Base-by-base conservation (phyloP, 2,797 vertebrate genomes). In the Schizothorax lantsangensis region DNA sequence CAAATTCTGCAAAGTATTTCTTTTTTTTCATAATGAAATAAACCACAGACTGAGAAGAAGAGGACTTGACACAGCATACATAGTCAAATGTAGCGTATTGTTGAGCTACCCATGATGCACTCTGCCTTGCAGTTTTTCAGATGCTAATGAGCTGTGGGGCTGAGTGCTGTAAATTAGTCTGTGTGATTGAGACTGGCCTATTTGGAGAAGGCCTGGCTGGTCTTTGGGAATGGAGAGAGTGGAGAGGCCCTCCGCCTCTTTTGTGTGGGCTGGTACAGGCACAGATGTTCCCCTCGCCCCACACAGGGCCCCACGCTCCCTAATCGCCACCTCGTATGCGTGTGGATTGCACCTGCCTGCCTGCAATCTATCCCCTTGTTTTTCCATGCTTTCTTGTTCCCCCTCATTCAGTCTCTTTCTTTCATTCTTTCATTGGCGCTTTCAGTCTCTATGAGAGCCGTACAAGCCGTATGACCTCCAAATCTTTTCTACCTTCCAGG, bases 211-310 rank as follows among this genome's bases (percentile, higher is more conserved):
- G 91, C 92, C 94, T 93, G 74, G 88, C 92, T 94, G 94, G 92
- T 94, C 93, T 93, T 94, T 91, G 83, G 87, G 88, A 75, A 30
- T 84, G 92, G 94, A 93, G 92, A 88, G 92, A 81, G 47, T 90
- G 90, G 89, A 89, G 88, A 86, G 84, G 71, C 49, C 75, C 88
- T 80, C 89, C 80, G 88, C 71, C 82, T 88, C 93, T 95, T 90
- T 94, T 94, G 89, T 94, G 86, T 83, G 86, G 74, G 90, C 89
- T 64, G 95, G 95, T 96, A 96, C 91, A 95, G 95, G 95, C 95
- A 95, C 96, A 97, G 96, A 97, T 96, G 97, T 96, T 95, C 90
- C 91, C 92, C 94, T 93, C 91, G 94, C 93, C 95, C 95, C 95
- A 93, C 93, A 95, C 93, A 93, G 95, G 95, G 93, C 88, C 91